A percentile compares a stretch with the other conserved stretches of the same genome.
phyloP scores from a whole-genome alignment of 2,888 invertebrate species.

The Chymomyza procnemis region DNA sequence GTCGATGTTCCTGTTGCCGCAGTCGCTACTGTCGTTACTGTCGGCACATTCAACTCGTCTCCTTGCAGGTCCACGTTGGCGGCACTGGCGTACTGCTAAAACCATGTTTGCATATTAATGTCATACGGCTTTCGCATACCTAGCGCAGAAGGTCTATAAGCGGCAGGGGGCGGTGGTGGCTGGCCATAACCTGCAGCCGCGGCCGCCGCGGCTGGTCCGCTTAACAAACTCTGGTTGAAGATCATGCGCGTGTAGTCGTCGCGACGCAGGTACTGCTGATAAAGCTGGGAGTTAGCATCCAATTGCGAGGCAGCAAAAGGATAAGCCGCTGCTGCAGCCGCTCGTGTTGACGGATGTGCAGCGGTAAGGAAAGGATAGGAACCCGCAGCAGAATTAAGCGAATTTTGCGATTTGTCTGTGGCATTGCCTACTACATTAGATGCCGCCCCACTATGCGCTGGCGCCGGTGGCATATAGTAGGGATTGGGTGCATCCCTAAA shows the following conservation, averaged over 20 bases:
- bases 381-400: slow-evolving; percentile 77
- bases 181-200: slow-evolving; percentile 83
- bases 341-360: slow-evolving; percentile 78
- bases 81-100: slow-evolving; percentile 79
- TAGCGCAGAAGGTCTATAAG: slow-evolving; percentile 80
- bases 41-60: slow-evolving; percentile 59
- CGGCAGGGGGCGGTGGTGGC: slow-evolving; percentile 83
- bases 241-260: slow-evolving; percentile 83
- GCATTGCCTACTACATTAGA: slow-evolving; percentile 52
- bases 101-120: slow-evolving; percentile 85
- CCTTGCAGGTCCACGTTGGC: slow-evolving; percentile 68
- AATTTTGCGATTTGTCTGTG: slow-evolving; percentile 79
- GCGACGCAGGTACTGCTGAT: slow-evolving; percentile 86
- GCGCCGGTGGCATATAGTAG: slow-evolving; percentile 80
- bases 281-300: slow-evolving; percentile 83
- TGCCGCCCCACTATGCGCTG: slow-evolving; percentile 77
- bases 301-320: slow-evolving; percentile 80
- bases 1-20: slow-evolving; percentile 7
- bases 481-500: slow-evolving; percentile 83
- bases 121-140: slow-evolving; percentile 87
- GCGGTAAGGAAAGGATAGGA: slow-evolving; percentile 83
- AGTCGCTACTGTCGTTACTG: slow-evolving; percentile 35
- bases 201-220: slow-evolving; percentile 80
- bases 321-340: slow-evolving; percentile 83
- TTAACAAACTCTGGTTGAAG: slow-evolving; percentile 76